phyloP scores from a whole-genome alignment of 2,113 vertebrate species.

The Boulengerochromis microlepis region DNA sequence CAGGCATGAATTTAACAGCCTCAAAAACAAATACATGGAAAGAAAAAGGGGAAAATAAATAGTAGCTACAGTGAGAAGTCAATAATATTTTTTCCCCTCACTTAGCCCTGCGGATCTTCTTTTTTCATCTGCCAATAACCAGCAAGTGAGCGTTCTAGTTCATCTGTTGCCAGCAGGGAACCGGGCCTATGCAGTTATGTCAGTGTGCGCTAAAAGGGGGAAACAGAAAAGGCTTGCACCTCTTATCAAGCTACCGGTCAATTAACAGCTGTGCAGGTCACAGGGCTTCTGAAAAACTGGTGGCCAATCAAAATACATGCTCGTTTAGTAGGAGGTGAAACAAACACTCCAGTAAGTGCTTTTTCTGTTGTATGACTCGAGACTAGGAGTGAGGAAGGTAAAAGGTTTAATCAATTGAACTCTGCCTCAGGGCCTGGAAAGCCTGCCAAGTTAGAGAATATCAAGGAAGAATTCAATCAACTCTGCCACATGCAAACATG shows the following conservation, averaged over 20 bases:
- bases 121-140: conserved; percentile 70
- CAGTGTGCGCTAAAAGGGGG: conserved; percentile 25
- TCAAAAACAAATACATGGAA: conserved; percentile 64
- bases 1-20: conserved; percentile 56
- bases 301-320: neutral
- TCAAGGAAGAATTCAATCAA: conserved; percentile 52
- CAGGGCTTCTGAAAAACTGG: neutral
- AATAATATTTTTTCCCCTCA: conserved; percentile 50
- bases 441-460: conserved; percentile 48
- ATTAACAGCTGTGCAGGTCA: conserved; percentile 38
- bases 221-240: conserved; percentile 8
- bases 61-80: conserved; percentile 69
- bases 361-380: conserved; percentile 4
- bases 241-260: conserved; percentile 43
- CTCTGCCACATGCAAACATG: neutral
- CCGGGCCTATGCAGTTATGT: conserved; percentile 50
- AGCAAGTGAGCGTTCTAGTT: conserved; percentile 59
- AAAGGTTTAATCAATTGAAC: conserved; percentile 19
- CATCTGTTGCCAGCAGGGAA: conserved; percentile 61
- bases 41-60: conserved; percentile 59
- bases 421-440: conserved; percentile 20
- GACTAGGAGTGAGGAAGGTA: neutral
- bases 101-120: conserved; percentile 59
- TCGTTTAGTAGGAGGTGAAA: conserved; percentile 13
- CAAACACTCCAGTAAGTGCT: neutral